These are phyloP conservation scores for Candidula unifasciata DNA, from an alignment of 2,888 invertebrate species.

Conservation along the genomic window DNA sequence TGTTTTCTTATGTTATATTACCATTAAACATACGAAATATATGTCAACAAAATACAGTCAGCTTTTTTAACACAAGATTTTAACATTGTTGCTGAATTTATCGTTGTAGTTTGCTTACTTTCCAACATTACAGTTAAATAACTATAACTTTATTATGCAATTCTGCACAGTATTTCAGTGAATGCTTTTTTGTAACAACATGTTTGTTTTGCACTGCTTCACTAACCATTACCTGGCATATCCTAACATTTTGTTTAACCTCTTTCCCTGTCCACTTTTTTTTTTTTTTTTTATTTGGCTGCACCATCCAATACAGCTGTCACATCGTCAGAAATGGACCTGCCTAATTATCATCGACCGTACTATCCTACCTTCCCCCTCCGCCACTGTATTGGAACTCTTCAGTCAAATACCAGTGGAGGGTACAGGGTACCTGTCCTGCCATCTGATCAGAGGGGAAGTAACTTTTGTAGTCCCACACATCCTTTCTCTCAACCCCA, in stretches of 20 bases:
- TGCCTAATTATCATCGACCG: constrained; percentile 51
- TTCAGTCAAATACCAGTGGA: constrained; percentile 8
- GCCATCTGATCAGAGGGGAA: constrained; percentile 28
- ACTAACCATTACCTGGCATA: neutral
- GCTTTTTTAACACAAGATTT: too few relatives aligned
- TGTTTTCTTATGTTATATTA: too few relatives aligned
- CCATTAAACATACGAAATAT: too few relatives aligned
- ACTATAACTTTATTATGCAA: neutral
- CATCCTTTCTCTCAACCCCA: constrained; percentile 16
- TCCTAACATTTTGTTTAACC: constrained; percentile 3
- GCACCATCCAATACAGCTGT: neutral
- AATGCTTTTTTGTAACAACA: neutral
- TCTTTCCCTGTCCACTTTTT: neutral
- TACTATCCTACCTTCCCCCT: constrained; percentile 49
- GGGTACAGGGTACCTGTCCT: constrained; percentile 40
- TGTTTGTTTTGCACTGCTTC: constrained; percentile 10
- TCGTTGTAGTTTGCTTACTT: too few relatives aligned
- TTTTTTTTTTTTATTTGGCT: neutral
- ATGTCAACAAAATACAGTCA: too few relatives aligned
- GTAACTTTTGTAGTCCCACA: constrained; percentile 21
- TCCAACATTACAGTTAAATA: too few relatives aligned
- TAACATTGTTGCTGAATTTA: too few relatives aligned
- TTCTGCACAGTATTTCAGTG: neutral
- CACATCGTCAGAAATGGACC: constrained; percentile 46
- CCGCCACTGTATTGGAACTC: constrained; percentile 7